Evolutionary conservation across 2,113 vertebrate genomes (phyloP), one percentile per base, ranked within the genome.

Genomic region (Pangasianodon hypophthalmus): DNA sequence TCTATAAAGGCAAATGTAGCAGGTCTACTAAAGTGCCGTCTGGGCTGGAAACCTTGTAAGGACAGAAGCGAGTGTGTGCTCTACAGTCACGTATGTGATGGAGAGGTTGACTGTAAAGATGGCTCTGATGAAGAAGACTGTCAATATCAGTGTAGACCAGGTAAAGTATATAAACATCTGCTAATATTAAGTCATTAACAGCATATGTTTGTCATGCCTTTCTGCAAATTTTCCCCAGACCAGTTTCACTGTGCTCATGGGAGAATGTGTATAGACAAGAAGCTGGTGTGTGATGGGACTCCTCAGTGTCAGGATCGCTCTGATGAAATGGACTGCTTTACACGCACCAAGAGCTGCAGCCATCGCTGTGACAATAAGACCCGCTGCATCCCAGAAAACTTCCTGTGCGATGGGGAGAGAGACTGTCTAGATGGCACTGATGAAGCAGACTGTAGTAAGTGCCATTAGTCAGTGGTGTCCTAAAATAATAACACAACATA

Each of bases 401-500:
- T 97, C 94, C 82, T 97, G 1, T 98, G 98, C 8, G 97, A 98
- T 0, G 96, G 97, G n/a, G 96, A 96, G 1, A 89, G 32, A 0
- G 98, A 99, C 94, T 99, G 98, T 77, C 32, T 91, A 41, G 97
- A 99, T 87, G 93, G 91, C 0, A 60, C 73, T 44, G 86, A 87
- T 87, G 86, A 87, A 62, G 54, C 26, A 1, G 73, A n/a, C 71
- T 87, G 86, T 60, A 18, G 86, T 79, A 77, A 77, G 85, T 58
- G 1, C 7, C 3, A 37, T 73, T 6, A 32, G 0, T 32, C 29
- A 18, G n/a, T 0, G 16, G 77, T 6, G 24, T 48, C 11, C 10
- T 79, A 26, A 46, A 77, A 77, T 79, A 24, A 11, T 16, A 58
- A 19, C 1, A 19, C 19, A 0, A 2, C 56, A 4, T 58, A 58